Evolutionary conservation across 2,888 invertebrate species (phyloP).

Genomic region (Drosophila sordidapex): DNA sequence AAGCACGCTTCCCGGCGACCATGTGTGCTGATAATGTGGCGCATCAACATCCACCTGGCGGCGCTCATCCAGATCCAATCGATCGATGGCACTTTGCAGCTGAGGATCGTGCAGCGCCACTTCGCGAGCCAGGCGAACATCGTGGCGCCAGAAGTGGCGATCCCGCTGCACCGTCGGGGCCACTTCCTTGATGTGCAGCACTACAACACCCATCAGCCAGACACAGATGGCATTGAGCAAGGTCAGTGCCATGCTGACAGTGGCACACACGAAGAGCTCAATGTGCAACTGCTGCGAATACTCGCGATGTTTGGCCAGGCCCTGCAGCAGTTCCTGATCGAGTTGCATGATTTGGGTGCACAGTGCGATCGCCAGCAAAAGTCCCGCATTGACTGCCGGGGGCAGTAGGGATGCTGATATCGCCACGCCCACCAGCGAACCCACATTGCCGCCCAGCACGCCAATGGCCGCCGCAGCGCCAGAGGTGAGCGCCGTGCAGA

Average conservation of each 20-base stretch:
- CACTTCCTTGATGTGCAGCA: conserved; percentile 89
- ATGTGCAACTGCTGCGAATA: conserved; percentile 87
- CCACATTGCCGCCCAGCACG: conserved; percentile 90
- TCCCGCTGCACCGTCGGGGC: conserved; percentile 86
- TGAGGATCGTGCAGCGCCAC: conserved; percentile 85
- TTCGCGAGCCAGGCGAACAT: conserved; percentile 87
- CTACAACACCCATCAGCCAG: conserved; percentile 88
- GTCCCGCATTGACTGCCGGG: conserved; percentile 91
- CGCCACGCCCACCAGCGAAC: conserved; percentile 91
- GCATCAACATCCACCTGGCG: conserved; percentile 51
- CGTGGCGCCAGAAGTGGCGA: conserved; percentile 87
- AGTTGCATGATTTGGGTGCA: conserved; percentile 85
- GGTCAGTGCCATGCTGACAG: conserved; percentile 89
- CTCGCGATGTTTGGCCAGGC: conserved; percentile 81
- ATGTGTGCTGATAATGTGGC: conserved; percentile 64
- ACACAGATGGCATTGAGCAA: conserved; percentile 90
- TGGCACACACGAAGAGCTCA: conserved; percentile 88
- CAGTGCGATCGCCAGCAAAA: conserved; percentile 87
- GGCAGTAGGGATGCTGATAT: conserved; percentile 92
- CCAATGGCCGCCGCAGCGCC: conserved; percentile 91
- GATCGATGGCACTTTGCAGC: conserved; percentile 74
- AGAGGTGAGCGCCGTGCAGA: conserved; percentile 89
- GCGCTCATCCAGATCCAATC: conserved; percentile 66
- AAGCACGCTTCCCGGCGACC: conserved; percentile 66
- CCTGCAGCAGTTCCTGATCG: conserved; percentile 82